phyloP scores from a whole-genome alignment of 2,113 vertebrate species.

The Erythrolamprus reginae region DNA sequence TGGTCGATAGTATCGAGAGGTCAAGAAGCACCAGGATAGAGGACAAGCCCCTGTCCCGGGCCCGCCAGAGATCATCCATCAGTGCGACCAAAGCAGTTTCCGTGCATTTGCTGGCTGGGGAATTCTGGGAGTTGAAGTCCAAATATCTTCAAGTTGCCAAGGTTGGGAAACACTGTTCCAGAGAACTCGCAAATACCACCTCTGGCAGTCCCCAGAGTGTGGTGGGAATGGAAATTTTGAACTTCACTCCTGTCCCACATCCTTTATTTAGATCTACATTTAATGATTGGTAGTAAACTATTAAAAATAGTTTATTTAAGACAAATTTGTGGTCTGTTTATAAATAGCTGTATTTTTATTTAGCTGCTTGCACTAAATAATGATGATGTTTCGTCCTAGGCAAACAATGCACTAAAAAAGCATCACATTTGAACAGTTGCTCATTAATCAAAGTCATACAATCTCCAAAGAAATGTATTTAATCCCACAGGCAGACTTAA shows the following conservation, averaged over 20 bases:
- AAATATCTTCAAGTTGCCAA: too few relatives aligned
- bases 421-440: neutral
- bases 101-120: too few relatives aligned
- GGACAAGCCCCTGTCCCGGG: too few relatives aligned
- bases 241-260: neutral
- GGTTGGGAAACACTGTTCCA: too few relatives aligned
- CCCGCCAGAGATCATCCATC: too few relatives aligned
- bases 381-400: neutral
- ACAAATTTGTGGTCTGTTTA: neutral
- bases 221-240: too few relatives aligned
- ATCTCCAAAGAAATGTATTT: neutral
- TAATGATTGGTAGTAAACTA: neutral
- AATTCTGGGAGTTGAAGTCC: too few relatives aligned
- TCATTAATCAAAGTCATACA: neutral
- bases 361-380: neutral
- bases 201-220: too few relatives aligned
- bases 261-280: neutral
- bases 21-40: too few relatives aligned
- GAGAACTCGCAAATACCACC: too few relatives aligned
- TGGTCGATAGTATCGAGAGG: too few relatives aligned
- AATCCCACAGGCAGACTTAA: neutral
- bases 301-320: neutral
- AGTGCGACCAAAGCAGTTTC: too few relatives aligned
- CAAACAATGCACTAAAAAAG: neutral
- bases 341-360: neutral